phyloP scores from a whole-genome alignment of 2,888 invertebrate genomes.

The Sepiola atlantica region DNA sequence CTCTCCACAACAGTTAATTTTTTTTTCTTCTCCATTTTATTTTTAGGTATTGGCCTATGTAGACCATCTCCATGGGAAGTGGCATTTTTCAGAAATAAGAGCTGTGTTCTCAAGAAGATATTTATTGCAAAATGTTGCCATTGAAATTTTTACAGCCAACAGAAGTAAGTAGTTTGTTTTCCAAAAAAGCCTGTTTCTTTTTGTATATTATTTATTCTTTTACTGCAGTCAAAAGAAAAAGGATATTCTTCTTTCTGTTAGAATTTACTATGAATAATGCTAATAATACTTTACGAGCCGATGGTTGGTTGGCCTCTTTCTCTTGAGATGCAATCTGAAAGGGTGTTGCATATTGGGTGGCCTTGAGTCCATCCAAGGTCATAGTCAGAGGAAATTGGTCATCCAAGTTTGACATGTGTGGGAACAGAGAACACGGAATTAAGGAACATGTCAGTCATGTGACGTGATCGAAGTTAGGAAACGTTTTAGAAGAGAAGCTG shows the following conservation, averaged over 20 bases:
- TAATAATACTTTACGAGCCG: not conserved
- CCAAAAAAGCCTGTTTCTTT: not conserved
- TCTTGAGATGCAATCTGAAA: too few species aligned
- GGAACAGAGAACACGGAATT: too few species aligned
- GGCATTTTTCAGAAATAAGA: constrained; percentile 99
- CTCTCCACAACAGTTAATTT: not conserved
- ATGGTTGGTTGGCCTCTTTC: not conserved
- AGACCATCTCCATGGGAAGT: constrained; percentile 98
- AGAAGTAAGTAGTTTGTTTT: constrained; percentile 84
- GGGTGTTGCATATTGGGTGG: too few species aligned
- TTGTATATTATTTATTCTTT: not conserved
- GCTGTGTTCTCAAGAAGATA: constrained; percentile 98
- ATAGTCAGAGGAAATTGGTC: too few species aligned
- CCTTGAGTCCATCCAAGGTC: too few species aligned
- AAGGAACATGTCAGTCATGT: too few species aligned
- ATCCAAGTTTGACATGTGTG: too few species aligned
- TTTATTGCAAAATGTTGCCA: constrained; percentile 92
- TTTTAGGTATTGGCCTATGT: constrained; percentile 95
- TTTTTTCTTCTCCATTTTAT: constrained; percentile 45
- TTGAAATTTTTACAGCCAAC: constrained; percentile 98
- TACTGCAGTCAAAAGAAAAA: not conserved
- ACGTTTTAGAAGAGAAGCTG: too few species aligned
- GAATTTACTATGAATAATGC: not conserved
- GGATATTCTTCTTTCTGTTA: not conserved
- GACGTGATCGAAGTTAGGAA: too few species aligned